A percentile compares a stretch with the other conserved stretches of the same genome.
phyloP scores from a whole-genome alignment of 2,888 invertebrate species.

The Drosophila algonquin region DNA sequence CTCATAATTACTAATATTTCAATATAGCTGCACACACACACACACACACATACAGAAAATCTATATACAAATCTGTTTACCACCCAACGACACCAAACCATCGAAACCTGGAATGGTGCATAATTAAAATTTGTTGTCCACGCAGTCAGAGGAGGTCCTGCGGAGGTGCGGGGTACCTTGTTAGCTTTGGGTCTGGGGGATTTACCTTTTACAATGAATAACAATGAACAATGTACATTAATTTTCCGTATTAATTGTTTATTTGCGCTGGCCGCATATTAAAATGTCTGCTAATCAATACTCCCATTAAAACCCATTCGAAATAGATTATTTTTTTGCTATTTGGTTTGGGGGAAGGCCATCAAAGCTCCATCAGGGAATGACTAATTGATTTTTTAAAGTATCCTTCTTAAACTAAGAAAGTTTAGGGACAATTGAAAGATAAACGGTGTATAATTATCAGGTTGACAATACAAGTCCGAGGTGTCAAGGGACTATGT shows the following conservation, averaged over 20 bases:
- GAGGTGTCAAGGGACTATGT: too few relatives aligned
- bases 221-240: constrained; percentile 70
- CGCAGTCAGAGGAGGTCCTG: not conserved
- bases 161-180: not conserved
- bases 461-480: not conserved
- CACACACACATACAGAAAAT: constrained; percentile 34
- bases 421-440: not conserved
- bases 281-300: constrained; percentile 85
- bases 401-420: constrained; percentile 3
- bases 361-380: constrained; percentile 11
- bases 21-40: constrained; percentile 38
- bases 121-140: constrained; percentile 79
- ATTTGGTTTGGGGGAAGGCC: constrained; percentile 1
- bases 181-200: constrained; percentile 17
- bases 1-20: constrained; percentile 81
- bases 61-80: constrained; percentile 46
- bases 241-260: constrained; percentile 74
- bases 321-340: constrained; percentile 58
- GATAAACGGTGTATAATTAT: not conserved
- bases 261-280: constrained; percentile 70
- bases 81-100: constrained; percentile 10
- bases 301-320: constrained; percentile 67
- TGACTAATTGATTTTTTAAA: constrained; percentile 28
- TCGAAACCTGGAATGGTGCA: constrained; percentile 63
- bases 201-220: constrained; percentile 62